Evolutionary conservation across 2,888 invertebrate genomes (phyloP).

Genomic region (Athripsodes cinereus): DNA sequence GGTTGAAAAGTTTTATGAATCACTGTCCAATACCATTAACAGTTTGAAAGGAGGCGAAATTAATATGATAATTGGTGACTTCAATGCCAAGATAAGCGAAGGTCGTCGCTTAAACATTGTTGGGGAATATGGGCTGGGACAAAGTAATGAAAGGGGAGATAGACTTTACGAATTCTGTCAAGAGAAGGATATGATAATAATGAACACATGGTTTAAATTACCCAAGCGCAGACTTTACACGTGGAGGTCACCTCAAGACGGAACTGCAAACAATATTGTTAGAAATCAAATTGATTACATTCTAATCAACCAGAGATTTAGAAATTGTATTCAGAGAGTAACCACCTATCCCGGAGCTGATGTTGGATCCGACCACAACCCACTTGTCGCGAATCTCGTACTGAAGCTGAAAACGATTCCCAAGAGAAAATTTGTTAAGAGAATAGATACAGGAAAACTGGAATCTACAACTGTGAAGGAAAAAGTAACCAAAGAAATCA

Average conservation of each 20-base stretch:
- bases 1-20: neutral
- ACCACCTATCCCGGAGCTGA: neutral
- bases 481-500: neutral
- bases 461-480: neutral
- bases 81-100: conserved; percentile 1
- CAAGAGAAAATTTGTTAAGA: neutral
- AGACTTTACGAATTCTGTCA: neutral
- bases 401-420: neutral
- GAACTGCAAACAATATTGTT: neutral
- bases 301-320: neutral
- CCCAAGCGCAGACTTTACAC: conserved; percentile 2
- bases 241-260: conserved; percentile 2
- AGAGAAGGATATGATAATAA: neutral
- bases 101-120: neutral
- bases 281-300: conserved; percentile 3
- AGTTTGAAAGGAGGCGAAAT: neutral
- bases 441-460: neutral
- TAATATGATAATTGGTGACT: neutral
- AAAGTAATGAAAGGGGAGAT: conserved; percentile 3
- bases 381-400: neutral
- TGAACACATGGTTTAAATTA: conserved; percentile 3
- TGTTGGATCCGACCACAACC: neutral
- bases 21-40: neutral
- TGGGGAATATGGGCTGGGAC: neutral
- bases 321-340: neutral